Base-by-base conservation (phyloP, 2,888 invertebrate species). In the Trissoscelio sp. region DNA sequence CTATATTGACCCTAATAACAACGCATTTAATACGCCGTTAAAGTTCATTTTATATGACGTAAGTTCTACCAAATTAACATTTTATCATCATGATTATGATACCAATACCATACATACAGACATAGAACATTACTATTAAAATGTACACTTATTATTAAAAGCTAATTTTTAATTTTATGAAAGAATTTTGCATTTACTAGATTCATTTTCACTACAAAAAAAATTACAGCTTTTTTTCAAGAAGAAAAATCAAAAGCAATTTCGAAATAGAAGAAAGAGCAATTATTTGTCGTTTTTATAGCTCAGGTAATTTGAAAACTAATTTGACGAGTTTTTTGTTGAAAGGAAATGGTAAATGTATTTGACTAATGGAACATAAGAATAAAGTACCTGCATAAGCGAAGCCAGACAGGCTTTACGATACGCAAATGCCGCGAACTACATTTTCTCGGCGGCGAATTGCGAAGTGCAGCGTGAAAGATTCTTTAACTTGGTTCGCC, bases 381-480 rank as follows among this genome's bases (percentile, higher is more conserved):
- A 67, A 67, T 74, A 57, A 66, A 74, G 37, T 57, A 44, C 31
- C 22, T 42, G 75, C 42, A 74, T 75, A 67, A 75, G 51, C 44
- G 55, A 37, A 78, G 51, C 57, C 64, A 42, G 53, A 34, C 18
- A 12, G 28, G n/a, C 46, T 70, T 72, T 39, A 22, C 60, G 69
- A 77, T 58, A 73, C 79, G 79, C 79, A 83, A 86, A 85, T 84
- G 85, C 80, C 55, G 78, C 79, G 86, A 88, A 88, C 84, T 86
- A 82, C 86, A 87, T 89, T 88, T 87, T 82, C 85, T 81, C 42
- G 57, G 60, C 74, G 78, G 82, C 81, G 85, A 83, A 83, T 84
- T 84, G 84, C 70, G 84, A 87, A 87, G 87, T 87, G 85, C 85
- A 84, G 82, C 73, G 85, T 86, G 86, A 87, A 88, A 86, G 87